Base-by-base conservation (phyloP, 2,797 vertebrate species). In the Cirrhinus molitorella region DNA sequence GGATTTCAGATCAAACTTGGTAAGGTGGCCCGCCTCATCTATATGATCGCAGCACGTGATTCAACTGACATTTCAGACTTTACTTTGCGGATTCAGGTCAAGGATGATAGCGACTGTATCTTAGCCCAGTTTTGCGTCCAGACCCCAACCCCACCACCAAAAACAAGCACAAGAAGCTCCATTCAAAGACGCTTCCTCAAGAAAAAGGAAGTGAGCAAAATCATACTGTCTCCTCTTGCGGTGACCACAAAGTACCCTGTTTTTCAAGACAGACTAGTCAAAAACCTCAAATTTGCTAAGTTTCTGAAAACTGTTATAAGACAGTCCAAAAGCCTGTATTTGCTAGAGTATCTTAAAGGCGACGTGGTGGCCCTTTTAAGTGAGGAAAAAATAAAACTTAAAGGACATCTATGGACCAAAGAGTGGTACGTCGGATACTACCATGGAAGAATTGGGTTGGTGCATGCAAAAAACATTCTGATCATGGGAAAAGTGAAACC, bases 381-480 rank as follows among this genome's bases (percentile, higher is more conserved):
- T 53, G 97, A 99, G 88, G 98, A 99, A 91, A 98, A 96, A 89
- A 94, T 99, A 87, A 95, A 94, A 83, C 93, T 99, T 45, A 97
- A 96, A 86, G 98, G 98, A 1, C 97, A 99, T 85, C 90, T 99
- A 83, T 98, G 98, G 97, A 99, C 96, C 71, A 99, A 99, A 86
- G 98, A 99, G 86, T 99, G 98, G 98, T 98, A 98, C 87, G 96
- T 98, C 9, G 98, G 97, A 86, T 99, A 97, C 93, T 98, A 97
- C 91, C 97, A 97, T 90, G 98, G 98, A 31, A 96, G 92, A 84
- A 90, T 97, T 6, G 98, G 98, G 31, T 94, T 99, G 0, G 96
- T 99, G 84, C 97, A 99, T 63, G 91, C 95, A 79, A 98, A 97
- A 93, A 99, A 99, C 0, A 95, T 99, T 85, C 92, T 99, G 9